A percentile compares a stretch with the other conserved stretches of the same genome.
Conservation (phyloP, 2,113 vertebrate genomes). For the Mionectes macconnelli region DNA sequence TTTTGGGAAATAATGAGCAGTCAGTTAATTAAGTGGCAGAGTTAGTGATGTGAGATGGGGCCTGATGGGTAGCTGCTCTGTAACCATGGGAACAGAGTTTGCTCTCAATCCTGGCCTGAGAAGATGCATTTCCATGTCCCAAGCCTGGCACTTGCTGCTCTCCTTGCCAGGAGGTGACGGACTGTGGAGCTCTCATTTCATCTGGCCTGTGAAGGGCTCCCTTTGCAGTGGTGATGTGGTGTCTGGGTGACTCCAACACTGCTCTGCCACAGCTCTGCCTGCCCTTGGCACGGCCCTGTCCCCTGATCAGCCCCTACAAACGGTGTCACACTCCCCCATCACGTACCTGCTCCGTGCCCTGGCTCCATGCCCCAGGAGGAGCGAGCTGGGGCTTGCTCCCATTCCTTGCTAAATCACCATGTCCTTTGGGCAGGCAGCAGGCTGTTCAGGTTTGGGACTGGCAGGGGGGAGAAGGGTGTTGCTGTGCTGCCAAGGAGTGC, state of each 20-base stretch:
- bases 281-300: not conserved
- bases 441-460: not conserved
- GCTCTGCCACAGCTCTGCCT: not conserved
- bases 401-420: not conserved
- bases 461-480: not conserved
- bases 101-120: constrained; percentile 11
- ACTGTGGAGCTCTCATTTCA: not conserved
- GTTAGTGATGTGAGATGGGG: constrained; percentile 53
- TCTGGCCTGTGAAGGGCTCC: not conserved
- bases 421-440: not conserved
- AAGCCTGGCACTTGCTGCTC: not conserved
- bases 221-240: not conserved
- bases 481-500: not conserved
- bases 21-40: constrained; percentile 64
- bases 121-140: constrained; percentile 14
- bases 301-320: not conserved
- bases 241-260: not conserved
- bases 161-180: not conserved
- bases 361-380: not conserved
- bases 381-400: not conserved
- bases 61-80: not conserved
- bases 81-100: constrained; percentile 22
- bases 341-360: rapidly evolving
- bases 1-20: constrained; percentile 55
- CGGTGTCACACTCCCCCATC: rapidly evolving